A percentile compares a stretch with the other conserved stretches of the same genome.
Evolutionary conservation across 2,888 invertebrate genomes (phyloP).

Genomic region (Loripinus fragilis): DNA sequence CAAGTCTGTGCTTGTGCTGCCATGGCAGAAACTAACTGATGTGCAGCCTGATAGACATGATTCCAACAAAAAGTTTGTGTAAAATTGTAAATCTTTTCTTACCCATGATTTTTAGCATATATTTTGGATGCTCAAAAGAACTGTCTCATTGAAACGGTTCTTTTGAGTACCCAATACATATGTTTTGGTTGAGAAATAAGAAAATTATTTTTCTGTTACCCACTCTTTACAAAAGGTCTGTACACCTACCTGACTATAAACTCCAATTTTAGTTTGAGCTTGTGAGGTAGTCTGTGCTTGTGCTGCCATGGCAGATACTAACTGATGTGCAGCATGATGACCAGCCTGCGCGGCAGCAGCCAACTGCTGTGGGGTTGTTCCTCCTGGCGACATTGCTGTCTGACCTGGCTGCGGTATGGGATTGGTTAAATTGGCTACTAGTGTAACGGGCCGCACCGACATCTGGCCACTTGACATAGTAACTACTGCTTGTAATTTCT

Average conservation of each 20-base stretch:
- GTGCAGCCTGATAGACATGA: constrained; percentile 58
- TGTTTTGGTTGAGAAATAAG: too few species aligned
- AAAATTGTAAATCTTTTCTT: too few species aligned
- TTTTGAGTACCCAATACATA: too few species aligned
- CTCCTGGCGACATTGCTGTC: constrained; percentile 10
- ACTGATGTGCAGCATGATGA: constrained; percentile 58
- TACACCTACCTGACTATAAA: constrained; percentile 50
- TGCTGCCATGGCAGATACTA: constrained; percentile 55
- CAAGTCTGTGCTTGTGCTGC: constrained; percentile 53
- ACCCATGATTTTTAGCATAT: too few species aligned
- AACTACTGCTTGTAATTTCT: constrained; percentile 66
- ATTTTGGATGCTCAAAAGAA: too few species aligned
- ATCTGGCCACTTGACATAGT: constrained; percentile 57
- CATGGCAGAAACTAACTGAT: constrained; percentile 54
- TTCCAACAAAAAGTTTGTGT: too few species aligned
- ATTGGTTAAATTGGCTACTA: constrained; percentile 60
- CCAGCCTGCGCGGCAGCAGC: constrained; percentile 59
- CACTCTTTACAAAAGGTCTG: too few species aligned
- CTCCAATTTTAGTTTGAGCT: constrained; percentile 30
- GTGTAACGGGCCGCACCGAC: constrained; percentile 59
- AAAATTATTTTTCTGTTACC: too few species aligned
- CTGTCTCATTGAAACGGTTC: too few species aligned
- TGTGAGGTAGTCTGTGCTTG: constrained; percentile 45
- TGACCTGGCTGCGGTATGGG: constrained; percentile 30
- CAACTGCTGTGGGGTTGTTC: constrained; percentile 57